Conservation (phyloP, 2,888 invertebrate species). For the Hyposoter dolosus region DNA sequence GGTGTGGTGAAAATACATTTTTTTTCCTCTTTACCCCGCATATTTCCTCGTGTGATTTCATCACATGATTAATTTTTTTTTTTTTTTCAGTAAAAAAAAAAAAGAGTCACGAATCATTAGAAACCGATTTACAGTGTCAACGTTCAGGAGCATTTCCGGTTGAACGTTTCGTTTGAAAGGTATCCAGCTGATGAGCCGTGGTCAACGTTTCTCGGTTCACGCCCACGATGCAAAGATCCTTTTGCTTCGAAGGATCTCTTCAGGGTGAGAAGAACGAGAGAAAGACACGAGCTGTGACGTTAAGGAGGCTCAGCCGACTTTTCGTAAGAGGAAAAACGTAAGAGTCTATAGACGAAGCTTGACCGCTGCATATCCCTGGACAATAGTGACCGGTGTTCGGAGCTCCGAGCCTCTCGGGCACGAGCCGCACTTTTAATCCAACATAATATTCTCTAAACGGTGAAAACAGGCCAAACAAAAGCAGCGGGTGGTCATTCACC, state of each 20-base stretch:
- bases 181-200: slow-evolving; percentile 51
- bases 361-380: slow-evolving; percentile 40
- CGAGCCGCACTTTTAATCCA: slow-evolving; percentile 45
- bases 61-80: neutral
- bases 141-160: neutral
- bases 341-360: slow-evolving; percentile 21
- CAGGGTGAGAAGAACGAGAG: slow-evolving; percentile 43
- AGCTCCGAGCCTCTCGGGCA: slow-evolving; percentile 48
- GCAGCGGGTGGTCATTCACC: slow-evolving; percentile 72
- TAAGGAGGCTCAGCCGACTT: slow-evolving; percentile 54
- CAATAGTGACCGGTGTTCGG: slow-evolving; percentile 64
- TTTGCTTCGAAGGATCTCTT: slow-evolving; percentile 33
- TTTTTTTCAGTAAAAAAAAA: neutral
- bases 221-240: slow-evolving; percentile 58
- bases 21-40: neutral
- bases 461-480: slow-evolving; percentile 70
- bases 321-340: slow-evolving; percentile 18
- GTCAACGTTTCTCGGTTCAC: slow-evolving; percentile 57
- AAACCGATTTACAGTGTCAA: neutral
- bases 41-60: neutral
- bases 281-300: slow-evolving; percentile 14
- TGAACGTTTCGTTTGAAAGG: neutral
- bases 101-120: neutral
- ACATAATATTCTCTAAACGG: slow-evolving; percentile 62
- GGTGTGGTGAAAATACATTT: too few relatives aligned